phyloP scores from a whole-genome alignment of 2,797 vertebrate species.

The Sylvia borin region DNA sequence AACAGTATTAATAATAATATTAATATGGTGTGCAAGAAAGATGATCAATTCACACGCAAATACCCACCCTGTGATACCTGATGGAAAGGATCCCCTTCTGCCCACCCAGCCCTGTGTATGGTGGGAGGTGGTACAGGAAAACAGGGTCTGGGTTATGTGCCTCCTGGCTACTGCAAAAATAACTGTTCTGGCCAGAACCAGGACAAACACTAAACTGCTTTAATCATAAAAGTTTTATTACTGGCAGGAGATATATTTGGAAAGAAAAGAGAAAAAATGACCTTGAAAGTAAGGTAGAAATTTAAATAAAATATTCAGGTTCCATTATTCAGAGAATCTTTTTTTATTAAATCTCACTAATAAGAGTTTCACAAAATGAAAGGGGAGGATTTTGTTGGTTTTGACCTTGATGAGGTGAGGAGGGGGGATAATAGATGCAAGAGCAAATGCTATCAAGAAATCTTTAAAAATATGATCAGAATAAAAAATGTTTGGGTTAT shows the following conservation, averaged over 20 bases:
- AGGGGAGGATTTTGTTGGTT: not conserved
- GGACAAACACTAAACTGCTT: not conserved
- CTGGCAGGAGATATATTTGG: not conserved
- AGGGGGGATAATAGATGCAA: not conserved
- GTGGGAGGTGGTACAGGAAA: not conserved
- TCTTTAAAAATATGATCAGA: not conserved
- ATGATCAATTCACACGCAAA: not conserved
- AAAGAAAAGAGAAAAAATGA: not conserved
- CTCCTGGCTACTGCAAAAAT: not conserved
- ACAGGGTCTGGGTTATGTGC: fast-evolving
- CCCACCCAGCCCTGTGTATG: fast-evolving
- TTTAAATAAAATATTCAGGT: not conserved
- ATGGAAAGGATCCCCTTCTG: fast-evolving
- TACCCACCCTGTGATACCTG: fast-evolving
- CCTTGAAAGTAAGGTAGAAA: not conserved
- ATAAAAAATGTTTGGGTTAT: not conserved
- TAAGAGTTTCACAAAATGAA: not conserved
- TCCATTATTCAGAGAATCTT: not conserved
- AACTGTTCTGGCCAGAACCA: not conserved
- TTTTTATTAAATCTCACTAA: not conserved
- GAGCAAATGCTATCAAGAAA: not conserved
- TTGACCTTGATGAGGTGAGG: not conserved
- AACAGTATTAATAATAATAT: not conserved
- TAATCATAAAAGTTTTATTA: not conserved
- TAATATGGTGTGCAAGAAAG: too few species aligned